Conservation (phyloP, 2,888 invertebrate genomes). For the Willowsia nigromaculata region DNA sequence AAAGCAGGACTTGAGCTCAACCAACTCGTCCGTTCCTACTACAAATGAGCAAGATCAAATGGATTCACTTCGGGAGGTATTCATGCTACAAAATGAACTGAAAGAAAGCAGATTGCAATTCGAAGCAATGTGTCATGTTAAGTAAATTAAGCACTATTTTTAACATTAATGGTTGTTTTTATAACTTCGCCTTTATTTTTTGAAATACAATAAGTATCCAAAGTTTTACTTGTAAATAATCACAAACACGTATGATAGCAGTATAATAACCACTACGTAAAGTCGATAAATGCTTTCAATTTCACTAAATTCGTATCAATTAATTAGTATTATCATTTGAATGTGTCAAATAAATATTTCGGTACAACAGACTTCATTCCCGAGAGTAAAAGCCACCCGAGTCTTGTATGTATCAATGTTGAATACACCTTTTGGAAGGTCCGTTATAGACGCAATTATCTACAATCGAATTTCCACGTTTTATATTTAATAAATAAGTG, state of each 20-base stretch:
- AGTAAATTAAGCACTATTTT: no score
- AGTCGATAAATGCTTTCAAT: no score
- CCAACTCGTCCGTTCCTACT: no score
- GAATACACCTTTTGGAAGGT: conserved; percentile 83
- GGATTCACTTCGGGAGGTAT: conserved; percentile 14
- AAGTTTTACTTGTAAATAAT: no score
- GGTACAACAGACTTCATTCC: conserved; percentile 56
- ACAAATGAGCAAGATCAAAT: background rate
- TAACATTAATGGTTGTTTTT: no score
- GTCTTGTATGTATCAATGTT: conserved; percentile 81
- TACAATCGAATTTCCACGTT: conserved; percentile 81
- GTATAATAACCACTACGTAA: no score
- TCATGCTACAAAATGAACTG: conserved; percentile 26
- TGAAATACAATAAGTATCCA: no score
- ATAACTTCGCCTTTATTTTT: no score
- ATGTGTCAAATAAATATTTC: conserved; percentile 59
- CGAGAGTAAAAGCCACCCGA: conserved; percentile 40
- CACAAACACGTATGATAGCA: no score
- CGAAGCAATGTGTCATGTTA: conserved; percentile 12
- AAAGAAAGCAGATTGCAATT: conserved; percentile 33
- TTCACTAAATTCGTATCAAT: no score
- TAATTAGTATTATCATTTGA: no score
- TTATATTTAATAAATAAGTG: background rate
- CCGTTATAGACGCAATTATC: conserved; percentile 83
- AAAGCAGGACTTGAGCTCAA: conserved; percentile 7